Base-by-base conservation (phyloP, 1,140 invertebrate genomes). In the Drosophila burlai region DNA sequence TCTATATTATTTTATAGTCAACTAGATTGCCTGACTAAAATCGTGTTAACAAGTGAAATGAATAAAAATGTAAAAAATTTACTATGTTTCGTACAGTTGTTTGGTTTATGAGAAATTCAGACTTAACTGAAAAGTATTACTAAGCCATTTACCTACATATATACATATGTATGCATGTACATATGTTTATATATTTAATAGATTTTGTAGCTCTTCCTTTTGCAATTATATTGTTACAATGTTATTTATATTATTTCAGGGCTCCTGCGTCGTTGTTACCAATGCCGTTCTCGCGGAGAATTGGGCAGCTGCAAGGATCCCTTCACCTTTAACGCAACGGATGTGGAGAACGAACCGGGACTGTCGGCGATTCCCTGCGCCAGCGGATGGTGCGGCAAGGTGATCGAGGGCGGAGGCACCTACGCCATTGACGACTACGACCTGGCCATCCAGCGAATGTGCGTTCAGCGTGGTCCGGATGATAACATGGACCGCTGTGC, bases 351-450 rank as follows among this genome's bases (percentile, higher is more conserved):
- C 21, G 95, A 95, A 83, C 94, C 93, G 57, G 97, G 97, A 8
- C 95, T 98, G 1, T 94, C 96, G 74, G 95, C 96, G 3, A 94
- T 96, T 9, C 97, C 97, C 1, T 99, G 98, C 92, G 96, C 97
- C 11, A 98, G 97, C 9, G 97, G 97, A 34, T 99, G 98, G 98
- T 99, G 98, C 90, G 96, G 96, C 10, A 99, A 98, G 94, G 96
- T 97, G 45, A 95, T 98, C 26, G 97, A 98, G 93, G 96, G 96
- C 40, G 95, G 95, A 73, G 95, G 95, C 91, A 94, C 95, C 52
- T 95, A 95, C 68, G 95, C 96, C 93, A 95, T 95, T 61, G 94
- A 95, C 85, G 97, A 98, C 93, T 98, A 97, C 93, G 97, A 97
- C 65, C 95, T 96, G 43, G 97, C 97, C 16, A 98, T 97, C 3